Percentiles rank a stretch among this genome's conserved stretches.
These are phyloP conservation scores for Cantharis rufa DNA, from an alignment of 2,888 invertebrate species.

Conservation along the genomic window DNA sequence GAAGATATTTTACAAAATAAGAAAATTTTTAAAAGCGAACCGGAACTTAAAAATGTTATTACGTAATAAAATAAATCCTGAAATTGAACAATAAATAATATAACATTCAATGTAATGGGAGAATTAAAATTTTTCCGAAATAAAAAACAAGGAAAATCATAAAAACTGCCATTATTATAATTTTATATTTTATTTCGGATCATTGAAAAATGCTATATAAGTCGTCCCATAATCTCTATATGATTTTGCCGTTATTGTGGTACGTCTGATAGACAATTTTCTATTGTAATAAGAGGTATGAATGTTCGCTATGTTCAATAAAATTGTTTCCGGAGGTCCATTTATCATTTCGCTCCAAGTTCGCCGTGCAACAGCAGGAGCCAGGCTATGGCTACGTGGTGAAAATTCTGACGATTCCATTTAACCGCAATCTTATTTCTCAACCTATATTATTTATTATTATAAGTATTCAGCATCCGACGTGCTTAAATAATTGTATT, in stretches of 20 bases:
- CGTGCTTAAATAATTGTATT: slow-evolving; percentile 11
- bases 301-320: slow-evolving; percentile 15
- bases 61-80: background rate
- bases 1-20: background rate
- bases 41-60: background rate
- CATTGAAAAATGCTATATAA: background rate
- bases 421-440: slow-evolving; percentile 12
- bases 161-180: background rate
- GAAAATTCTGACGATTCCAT: slow-evolving; percentile 8
- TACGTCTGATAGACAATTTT: slow-evolving; percentile 13
- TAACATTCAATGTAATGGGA: background rate
- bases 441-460: slow-evolving; percentile 17
- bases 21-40: background rate
- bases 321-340: slow-evolving; percentile 13
- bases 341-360: slow-evolving; percentile 11
- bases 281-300: slow-evolving; percentile 16
- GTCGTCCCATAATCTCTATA: slow-evolving; percentile 7
- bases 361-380: slow-evolving; percentile 8
- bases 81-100: background rate
- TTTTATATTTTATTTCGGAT: background rate
- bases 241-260: slow-evolving; percentile 5
- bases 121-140: background rate
- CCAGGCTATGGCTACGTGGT: slow-evolving; percentile 13
- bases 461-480: slow-evolving; percentile 12
- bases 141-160: background rate